Evolutionary conservation across 1,140 invertebrate genomes (phyloP).

Genomic region (Cotesia typhae): DNA sequence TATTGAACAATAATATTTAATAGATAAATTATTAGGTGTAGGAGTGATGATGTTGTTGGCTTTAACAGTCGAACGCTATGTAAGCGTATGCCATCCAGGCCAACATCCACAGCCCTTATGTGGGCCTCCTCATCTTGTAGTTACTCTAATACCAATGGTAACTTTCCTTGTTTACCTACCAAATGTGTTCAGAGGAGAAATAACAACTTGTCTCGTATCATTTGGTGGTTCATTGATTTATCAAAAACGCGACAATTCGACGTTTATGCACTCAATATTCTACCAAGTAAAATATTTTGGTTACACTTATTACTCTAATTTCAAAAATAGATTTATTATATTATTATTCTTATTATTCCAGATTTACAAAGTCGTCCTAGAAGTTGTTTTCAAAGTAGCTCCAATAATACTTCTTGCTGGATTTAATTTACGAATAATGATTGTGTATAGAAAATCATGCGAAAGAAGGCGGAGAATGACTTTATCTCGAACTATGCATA

Average conservation of each 20-base stretch:
- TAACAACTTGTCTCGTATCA: slow-evolving; percentile 67
- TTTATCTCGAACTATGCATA: slow-evolving; percentile 66
- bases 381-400: slow-evolving; percentile 73
- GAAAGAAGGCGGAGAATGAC: slow-evolving; percentile 73
- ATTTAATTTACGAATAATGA: slow-evolving; percentile 76
- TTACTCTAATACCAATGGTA: slow-evolving; percentile 69
- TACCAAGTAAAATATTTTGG: slow-evolving; percentile 60
- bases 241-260: slow-evolving; percentile 68
- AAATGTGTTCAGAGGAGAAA: slow-evolving; percentile 70
- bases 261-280: slow-evolving; percentile 66
- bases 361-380: slow-evolving; percentile 73
- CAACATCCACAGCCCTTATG: slow-evolving; percentile 69
- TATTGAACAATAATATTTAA: no score
- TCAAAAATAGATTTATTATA: not conserved
- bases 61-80: slow-evolving; percentile 81
- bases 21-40: slow-evolving; percentile 64
- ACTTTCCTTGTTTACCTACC: slow-evolving; percentile 75
- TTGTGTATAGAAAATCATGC: slow-evolving; percentile 74
- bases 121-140: slow-evolving; percentile 70
- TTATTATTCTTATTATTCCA: slow-evolving; percentile 44
- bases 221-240: slow-evolving; percentile 66
- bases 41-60: slow-evolving; percentile 83
- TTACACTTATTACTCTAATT: not conserved
- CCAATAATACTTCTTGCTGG: slow-evolving; percentile 75
- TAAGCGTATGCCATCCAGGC: slow-evolving; percentile 82